A percentile compares a stretch with the other conserved stretches of the same genome.
These are phyloP conservation scores for Psilopogon haemacephalus DNA, from an alignment of 2,113 vertebrate species.

Conservation along the genomic window DNA sequence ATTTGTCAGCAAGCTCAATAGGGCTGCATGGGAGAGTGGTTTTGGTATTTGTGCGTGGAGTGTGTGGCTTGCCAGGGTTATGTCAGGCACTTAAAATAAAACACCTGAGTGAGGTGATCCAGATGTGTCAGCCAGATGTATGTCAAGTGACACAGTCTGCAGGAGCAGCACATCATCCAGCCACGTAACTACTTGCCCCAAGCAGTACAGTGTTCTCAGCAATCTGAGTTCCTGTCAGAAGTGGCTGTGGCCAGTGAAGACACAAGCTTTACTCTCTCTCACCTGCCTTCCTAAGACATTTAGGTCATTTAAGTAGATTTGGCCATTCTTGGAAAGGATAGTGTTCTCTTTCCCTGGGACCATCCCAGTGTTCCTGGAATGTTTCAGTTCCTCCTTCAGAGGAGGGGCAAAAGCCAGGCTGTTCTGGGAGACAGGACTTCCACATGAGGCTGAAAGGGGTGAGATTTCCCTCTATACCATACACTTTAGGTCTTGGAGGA, in stretches of 20 bases:
- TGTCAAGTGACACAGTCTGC: slow-evolving; percentile 15
- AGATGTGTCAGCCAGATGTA: slow-evolving; percentile 49
- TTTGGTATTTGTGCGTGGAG: background rate
- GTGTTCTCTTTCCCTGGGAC: slow-evolving; percentile 16
- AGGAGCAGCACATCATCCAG: background rate
- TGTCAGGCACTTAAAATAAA: slow-evolving; percentile 32
- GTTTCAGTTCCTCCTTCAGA: slow-evolving; percentile 15
- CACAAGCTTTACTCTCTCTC: background rate
- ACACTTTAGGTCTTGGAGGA: background rate
- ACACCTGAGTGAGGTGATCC: slow-evolving; percentile 35
- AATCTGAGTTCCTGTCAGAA: slow-evolving; percentile 37
- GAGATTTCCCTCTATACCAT: background rate
- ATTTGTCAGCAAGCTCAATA: background rate
- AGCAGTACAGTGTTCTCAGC: slow-evolving; percentile 2
- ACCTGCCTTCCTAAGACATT: slow-evolving; percentile 36
- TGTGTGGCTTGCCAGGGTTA: background rate
- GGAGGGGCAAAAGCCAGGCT: slow-evolving; percentile 37
- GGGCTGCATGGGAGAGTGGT: background rate
- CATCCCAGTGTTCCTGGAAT: slow-evolving; percentile 21
- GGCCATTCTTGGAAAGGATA: slow-evolving; percentile 9
- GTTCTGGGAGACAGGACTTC: slow-evolving; percentile 3
- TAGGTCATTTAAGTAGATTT: slow-evolving; percentile 43
- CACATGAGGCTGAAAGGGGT: background rate
- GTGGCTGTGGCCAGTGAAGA: background rate
- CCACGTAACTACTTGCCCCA: slow-evolving; percentile 8